phyloP scores from a whole-genome alignment of 1,140 invertebrate genomes.

The Macrobrachium rosenbergii region DNA sequence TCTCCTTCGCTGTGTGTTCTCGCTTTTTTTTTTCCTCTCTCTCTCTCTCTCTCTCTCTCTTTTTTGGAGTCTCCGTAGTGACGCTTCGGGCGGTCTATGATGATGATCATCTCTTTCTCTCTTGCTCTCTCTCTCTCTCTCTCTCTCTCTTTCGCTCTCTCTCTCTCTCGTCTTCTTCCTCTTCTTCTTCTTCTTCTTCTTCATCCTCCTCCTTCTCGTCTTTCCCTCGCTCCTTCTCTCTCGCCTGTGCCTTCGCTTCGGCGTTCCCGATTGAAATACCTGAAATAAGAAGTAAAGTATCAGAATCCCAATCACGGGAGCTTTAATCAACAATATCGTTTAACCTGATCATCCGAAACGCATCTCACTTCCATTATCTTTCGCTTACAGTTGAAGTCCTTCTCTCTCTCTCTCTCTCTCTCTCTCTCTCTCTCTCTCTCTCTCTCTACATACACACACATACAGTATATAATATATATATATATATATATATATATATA shows the following conservation, averaged over 20 bases:
- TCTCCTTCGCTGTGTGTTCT: too few relatives aligned
- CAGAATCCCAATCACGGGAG: too few relatives aligned
- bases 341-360: too few relatives aligned
- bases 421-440: conserved; percentile 24
- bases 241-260: conserved; percentile 55
- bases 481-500: too few relatives aligned
- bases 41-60: too few relatives aligned
- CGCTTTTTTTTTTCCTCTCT: too few relatives aligned
- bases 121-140: conserved; percentile 1
- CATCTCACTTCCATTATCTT: not conserved
- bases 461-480: conserved; percentile 5
- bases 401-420: conserved; percentile 24
- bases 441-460: not conserved
- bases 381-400: not conserved
- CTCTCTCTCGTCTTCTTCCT: conserved; percentile 34
- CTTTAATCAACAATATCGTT: too few relatives aligned
- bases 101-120: not conserved
- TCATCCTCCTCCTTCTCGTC: conserved; percentile 64
- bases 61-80: too few relatives aligned
- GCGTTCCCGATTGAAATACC: not conserved
- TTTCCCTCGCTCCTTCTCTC: conserved; percentile 67
- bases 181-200: conserved; percentile 42
- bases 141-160: conserved; percentile 41
- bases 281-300: too few relatives aligned
- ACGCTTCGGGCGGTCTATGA: too few relatives aligned